Base-by-base conservation (phyloP, 2,888 invertebrate species). In the Agapostemon virescens region DNA sequence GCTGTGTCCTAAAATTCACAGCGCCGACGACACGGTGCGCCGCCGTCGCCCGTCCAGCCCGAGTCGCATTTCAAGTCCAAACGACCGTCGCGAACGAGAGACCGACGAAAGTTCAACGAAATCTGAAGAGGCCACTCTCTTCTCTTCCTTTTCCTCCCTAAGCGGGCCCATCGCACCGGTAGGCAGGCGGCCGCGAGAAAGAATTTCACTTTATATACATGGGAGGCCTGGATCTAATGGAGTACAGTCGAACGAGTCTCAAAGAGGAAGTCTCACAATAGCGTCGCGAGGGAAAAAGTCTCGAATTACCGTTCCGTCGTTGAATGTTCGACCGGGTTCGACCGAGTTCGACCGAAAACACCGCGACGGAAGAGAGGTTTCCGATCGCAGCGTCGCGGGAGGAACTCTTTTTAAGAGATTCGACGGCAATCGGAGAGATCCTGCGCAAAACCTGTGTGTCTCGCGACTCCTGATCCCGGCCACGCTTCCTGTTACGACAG, bases 51-150 rank as follows among this genome's bases (percentile, higher is more conserved):
- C 55, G 55, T 26, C 55, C 55, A 26, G 55, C 26, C 0, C 26
- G 26, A 55, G 55, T 26, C 55, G 55, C 55, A 26, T 61, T 61
- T 33, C 61, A 71, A 74, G 71, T 71, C 71, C 45, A 69, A 79
- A 74, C 80, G 73, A 70, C 69, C 40, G 67, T 69, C 63, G 30
- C 52, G 36, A 38, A 58, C 73, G 49, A 67, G 49, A 67, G 67
- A 52, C 71, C 61, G 71, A 79, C 67, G 36, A 71, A 71, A 79
- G 68, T 79, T 77, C 63, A 79, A 77, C 79, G 77, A 40, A 58
- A 79, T 71, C 70, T 40, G 52, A 71, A 55, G 75, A 38, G 78
- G 33, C 76, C 76, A 45, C 72, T 76, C 40, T 38, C 0, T n/a
- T n/a, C 17, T 2, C 17, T 13, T 11, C 67, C 20, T 4, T 23